Evolutionary conservation across 2,113 vertebrate species (phyloP), one percentile per base, ranked within the genome.

Genomic region (Marmota monax): DNA sequence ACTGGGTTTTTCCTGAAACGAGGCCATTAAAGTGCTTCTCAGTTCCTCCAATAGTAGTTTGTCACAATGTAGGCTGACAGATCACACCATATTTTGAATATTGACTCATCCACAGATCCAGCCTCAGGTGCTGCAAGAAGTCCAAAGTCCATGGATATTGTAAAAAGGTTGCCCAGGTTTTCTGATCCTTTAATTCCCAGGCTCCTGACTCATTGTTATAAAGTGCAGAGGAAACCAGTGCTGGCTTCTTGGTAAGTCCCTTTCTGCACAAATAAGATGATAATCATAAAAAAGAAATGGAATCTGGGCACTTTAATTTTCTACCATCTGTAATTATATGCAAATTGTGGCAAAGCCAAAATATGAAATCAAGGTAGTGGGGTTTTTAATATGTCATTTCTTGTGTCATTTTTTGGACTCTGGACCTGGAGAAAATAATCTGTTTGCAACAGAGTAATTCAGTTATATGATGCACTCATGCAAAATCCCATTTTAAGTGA

Each of bases 1-100:
- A 39, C 83, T 97, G 69, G 63, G 96, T 86, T 93, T 97, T 98
- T 98, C 97, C 96, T 96, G 74, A 98, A 98, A 97, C 77, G 90
- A 96, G 98, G 98, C 91, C 97, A 95, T 98, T 92, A 97, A 92
- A 86, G 85, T 76, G 78, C 86, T 92, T 97, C 96, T 96, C 91
- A 91, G 88, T 97, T 97, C 96, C 96, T 97, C 96, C 96, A 94
- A 87, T 94, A 95, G 95, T 94, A 95, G 80, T 88, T 96, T 86
- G 96, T 98, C 98, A 96, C 93, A 96, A 96, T 97, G 95, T 53
- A 92, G 90, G 37, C 89, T 97, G 96, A 96, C 92, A 96, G 96
- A 97, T 96, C 97, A 79, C 88, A 93, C 70, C 88, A 56, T 90
- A 92, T 97, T 98, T 98, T 98, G 96, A 94, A 56, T 76, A 97